Conservation (phyloP, 1,140 invertebrate species). For the Callitettix versicolor region DNA sequence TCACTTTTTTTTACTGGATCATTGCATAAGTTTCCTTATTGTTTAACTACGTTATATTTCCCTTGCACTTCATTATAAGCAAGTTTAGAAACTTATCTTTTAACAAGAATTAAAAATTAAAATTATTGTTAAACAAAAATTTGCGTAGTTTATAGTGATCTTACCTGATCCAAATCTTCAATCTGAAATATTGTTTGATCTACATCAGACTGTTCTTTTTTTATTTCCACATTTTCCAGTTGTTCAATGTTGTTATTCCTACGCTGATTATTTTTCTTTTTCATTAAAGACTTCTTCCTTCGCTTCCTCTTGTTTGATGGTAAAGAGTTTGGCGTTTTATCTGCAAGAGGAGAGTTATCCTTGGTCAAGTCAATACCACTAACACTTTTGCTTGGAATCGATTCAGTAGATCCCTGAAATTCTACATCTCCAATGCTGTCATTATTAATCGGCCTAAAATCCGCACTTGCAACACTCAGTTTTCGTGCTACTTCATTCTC, state of each 20-base stretch:
- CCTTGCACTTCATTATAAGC: too few relatives aligned
- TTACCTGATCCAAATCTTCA: slow-evolving; percentile 20
- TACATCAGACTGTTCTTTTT: not conserved
- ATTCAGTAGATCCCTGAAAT: not conserved
- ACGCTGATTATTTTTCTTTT: slow-evolving; percentile 43
- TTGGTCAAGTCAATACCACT: slow-evolving; percentile 14
- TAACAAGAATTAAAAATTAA: too few relatives aligned
- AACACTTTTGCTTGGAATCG: slow-evolving; percentile 9
- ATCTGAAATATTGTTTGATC: slow-evolving; percentile 21
- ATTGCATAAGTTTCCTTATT: too few relatives aligned
- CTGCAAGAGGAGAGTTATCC: slow-evolving; percentile 4
- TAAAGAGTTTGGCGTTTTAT: not conserved
- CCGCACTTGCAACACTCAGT: slow-evolving; percentile 20
- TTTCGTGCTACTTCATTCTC: slow-evolving; percentile 19
- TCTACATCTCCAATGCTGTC: not conserved
- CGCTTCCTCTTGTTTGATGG: slow-evolving; percentile 52
- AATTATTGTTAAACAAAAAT: too few relatives aligned
- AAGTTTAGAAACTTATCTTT: too few relatives aligned
- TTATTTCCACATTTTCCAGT: not conserved
- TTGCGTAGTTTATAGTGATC: too few relatives aligned
- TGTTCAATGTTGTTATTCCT: slow-evolving; percentile 1
- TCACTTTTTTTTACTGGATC: too few relatives aligned
- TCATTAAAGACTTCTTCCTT: slow-evolving; percentile 64
- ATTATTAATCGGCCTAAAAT: slow-evolving; percentile 28
- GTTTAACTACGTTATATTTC: too few relatives aligned